Base-by-base conservation (phyloP, 2,113 vertebrate genomes). In the Syngnathus typhle region DNA sequence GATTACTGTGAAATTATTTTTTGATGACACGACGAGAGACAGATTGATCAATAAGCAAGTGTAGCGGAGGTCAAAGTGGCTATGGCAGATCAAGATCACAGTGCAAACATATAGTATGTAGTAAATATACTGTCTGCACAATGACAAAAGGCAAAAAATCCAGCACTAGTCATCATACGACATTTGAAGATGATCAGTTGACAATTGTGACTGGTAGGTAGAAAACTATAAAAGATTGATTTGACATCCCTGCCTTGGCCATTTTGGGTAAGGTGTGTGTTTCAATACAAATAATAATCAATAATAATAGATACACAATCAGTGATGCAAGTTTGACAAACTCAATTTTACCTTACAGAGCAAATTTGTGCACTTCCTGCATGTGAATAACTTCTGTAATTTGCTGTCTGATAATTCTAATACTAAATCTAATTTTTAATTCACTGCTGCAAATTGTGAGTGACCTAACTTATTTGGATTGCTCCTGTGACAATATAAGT, bases 171-270 rank as follows among this genome's bases (percentile, higher is more conserved):
- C 54, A 56, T 32, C 27, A 13, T 21, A 32, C 15, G 13, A 56
- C 23, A 27, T 55, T 27, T 55, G 21, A 55, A 23, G 52, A 23
- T 12, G 21, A 27, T 12, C 11, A 18, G 11, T 12, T 27, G 8
- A 55, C 3, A 27, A 27, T 55, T 55, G 23, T 55, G n/a, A 55
- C 52, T 7, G 23, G 21, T 32, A 32, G 27, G 27, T 32, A 32
- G 27, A 32, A 3, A 32, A 32, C n/a, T 78, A 39, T 73, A 75
- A 6, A 12, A 27, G 21, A 56, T n/a, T 23, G 51, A 21, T 43
- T 54, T 54, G 51, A 54, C 51, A 10, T 32, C 27, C 27, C 27
- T 32, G 27, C 27, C 27, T 32, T 32, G 27, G 51, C 54, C 54
- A 56, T 15, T 12, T 56, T 56, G 23, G 27, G 21, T 36, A 27